Evolutionary conservation across 2,113 vertebrate species (phyloP).

Genomic region (Rhizomys pruinosus): DNA sequence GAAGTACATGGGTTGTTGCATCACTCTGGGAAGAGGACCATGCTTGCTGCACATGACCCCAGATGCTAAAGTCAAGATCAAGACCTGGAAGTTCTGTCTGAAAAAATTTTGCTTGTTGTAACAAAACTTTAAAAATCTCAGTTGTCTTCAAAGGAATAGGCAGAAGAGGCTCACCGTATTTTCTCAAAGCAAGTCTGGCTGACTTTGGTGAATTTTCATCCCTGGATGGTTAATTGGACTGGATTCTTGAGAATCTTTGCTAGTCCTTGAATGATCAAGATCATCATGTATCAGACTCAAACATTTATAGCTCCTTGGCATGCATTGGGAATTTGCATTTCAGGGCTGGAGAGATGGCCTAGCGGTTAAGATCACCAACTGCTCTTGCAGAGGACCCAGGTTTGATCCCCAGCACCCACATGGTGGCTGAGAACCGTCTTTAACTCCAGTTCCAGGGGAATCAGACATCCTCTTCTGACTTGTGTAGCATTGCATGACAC

Average conservation of each 20-base stretch:
- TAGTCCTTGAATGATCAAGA: background rate
- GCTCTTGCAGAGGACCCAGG: too few species aligned
- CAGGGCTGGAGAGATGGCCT: background rate
- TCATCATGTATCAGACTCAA: background rate
- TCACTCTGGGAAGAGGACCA: background rate
- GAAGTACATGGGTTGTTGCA: background rate
- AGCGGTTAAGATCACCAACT: too few species aligned
- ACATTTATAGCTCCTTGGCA: background rate
- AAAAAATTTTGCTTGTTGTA: background rate
- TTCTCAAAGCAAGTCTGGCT: background rate
- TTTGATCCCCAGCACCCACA: too few species aligned
- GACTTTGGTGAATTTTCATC: background rate
- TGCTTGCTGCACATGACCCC: background rate
- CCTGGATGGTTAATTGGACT: background rate
- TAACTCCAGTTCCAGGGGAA: too few species aligned
- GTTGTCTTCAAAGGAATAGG: background rate
- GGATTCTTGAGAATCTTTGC: background rate
- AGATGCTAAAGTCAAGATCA: background rate
- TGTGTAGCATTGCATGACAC: too few species aligned
- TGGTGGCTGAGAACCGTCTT: too few species aligned
- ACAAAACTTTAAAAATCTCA: constrained; percentile 7
- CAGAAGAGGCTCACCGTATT: background rate
- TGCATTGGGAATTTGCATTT: background rate
- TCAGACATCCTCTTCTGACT: too few species aligned
- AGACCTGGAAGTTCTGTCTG: background rate